A percentile compares a stretch with the other conserved stretches of the same genome.
Conservation (phyloP, 2,888 invertebrate species). For the Hirtodrosophila confusa region DNA sequence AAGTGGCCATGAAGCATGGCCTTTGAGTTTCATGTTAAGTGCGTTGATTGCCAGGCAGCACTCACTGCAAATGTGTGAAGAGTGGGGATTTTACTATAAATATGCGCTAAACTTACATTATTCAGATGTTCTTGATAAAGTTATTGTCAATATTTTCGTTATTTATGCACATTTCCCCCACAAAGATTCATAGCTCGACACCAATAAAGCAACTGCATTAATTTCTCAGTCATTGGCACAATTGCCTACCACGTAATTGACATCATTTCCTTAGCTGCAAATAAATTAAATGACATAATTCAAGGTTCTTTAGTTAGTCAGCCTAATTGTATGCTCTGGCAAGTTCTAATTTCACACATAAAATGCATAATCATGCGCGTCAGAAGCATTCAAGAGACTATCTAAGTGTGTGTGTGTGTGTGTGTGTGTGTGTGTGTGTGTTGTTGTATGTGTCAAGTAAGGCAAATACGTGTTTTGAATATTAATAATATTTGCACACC, state of each 20-base stretch:
- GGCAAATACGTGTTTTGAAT: constrained; percentile 72
- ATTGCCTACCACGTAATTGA: constrained; percentile 26
- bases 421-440: constrained; percentile 16
- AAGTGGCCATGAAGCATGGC: no score
- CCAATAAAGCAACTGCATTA: background rate
- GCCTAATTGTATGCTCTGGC: constrained; percentile 44
- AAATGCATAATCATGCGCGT: constrained; percentile 75
- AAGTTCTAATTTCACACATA: constrained; percentile 58
- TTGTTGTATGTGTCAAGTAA: constrained; percentile 53
- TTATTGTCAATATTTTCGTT: no score
- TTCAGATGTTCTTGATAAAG: no score
- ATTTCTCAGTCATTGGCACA: no score
- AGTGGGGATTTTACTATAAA: background rate
- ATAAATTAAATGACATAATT: constrained; percentile 28
- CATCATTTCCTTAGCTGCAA: constrained; percentile 41
- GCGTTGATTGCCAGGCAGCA: constrained; percentile 7
- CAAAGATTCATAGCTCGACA: background rate
- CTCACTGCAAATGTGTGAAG: background rate
- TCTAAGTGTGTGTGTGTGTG: constrained; percentile 8
- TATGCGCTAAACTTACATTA: background rate
- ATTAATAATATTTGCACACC: constrained; percentile 57
- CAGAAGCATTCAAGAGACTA: constrained; percentile 6
- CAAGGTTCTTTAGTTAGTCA: constrained; percentile 53
- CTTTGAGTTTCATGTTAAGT: constrained; percentile 32
- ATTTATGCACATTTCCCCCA: no score